Percentiles rank a stretch among this genome's conserved stretches.
phyloP scores from a whole-genome alignment of 2,888 invertebrate genomes.

The Drosophila neoperkinsi region DNA sequence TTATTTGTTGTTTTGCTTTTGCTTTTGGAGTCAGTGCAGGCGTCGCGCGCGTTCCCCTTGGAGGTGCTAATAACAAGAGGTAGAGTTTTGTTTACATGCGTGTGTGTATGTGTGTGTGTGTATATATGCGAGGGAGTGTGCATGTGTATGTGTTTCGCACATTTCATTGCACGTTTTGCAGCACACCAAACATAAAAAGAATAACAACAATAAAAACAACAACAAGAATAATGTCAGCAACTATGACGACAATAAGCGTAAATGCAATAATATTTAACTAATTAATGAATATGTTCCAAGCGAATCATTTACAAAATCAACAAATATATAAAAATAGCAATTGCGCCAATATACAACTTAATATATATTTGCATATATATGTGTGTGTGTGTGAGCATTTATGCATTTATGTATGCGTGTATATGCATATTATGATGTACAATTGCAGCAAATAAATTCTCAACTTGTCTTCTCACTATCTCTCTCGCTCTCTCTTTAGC shows the following conservation, averaged over 20 bases:
- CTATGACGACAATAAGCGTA: slow-evolving; percentile 15
- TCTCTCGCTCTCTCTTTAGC: slow-evolving; percentile 2
- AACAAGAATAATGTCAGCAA: background rate
- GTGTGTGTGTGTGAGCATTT: slow-evolving; percentile 11
- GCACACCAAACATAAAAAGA: slow-evolving; percentile 18
- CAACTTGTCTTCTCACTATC: slow-evolving; percentile 9
- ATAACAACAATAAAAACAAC: slow-evolving; percentile 1
- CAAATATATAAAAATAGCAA: slow-evolving; percentile 48
- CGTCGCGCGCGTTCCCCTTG: slow-evolving; percentile 52
- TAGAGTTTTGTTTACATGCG: slow-evolving; percentile 55
- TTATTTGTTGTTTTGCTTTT: slow-evolving; percentile 37
- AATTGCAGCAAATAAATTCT: slow-evolving; percentile 51
- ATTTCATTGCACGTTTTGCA: slow-evolving; percentile 40
- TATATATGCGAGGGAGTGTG: slow-evolving; percentile 10
- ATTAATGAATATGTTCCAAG: slow-evolving; percentile 62
- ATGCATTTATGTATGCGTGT: slow-evolving; percentile 14
- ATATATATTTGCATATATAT: slow-evolving; percentile 10
- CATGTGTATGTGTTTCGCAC: slow-evolving; percentile 16
- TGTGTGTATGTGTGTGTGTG: slow-evolving; percentile 3
- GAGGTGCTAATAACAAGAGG: slow-evolving; percentile 63
- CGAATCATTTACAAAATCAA: slow-evolving; percentile 65
- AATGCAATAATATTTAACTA: slow-evolving; percentile 57
- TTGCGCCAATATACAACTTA: slow-evolving; percentile 44
- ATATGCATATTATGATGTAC: slow-evolving; percentile 36
- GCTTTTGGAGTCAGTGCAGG: slow-evolving; percentile 21